Percentiles rank a stretch among this genome's conserved stretches.
Conservation (phyloP, 2,113 vertebrate species). For the Caloenas nicobarica region DNA sequence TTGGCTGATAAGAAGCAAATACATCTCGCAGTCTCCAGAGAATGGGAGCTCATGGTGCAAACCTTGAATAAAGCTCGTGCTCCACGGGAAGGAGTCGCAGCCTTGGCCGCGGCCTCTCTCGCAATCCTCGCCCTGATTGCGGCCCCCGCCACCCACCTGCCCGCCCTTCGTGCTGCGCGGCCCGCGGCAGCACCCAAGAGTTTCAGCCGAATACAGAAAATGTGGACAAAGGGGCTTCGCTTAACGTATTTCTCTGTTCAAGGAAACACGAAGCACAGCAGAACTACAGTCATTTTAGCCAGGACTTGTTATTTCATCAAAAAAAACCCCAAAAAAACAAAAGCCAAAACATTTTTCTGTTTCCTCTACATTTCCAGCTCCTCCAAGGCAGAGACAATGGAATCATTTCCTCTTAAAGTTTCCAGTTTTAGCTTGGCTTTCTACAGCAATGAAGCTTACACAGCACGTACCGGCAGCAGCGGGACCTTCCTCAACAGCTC, state of each 20-base stretch:
- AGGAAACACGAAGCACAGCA: background rate
- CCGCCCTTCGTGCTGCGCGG: too few relatives aligned
- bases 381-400: background rate
- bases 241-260: background rate
- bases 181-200: background rate
- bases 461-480: background rate
- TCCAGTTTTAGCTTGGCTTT: background rate
- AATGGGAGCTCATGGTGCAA: background rate
- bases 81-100: too few relatives aligned
- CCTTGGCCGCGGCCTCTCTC: too few relatives aligned
- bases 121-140: too few relatives aligned
- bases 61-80: too few relatives aligned
- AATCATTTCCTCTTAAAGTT: background rate
- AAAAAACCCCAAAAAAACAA: too few relatives aligned
- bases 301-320: background rate
- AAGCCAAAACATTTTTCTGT: background rate
- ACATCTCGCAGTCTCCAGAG: background rate
- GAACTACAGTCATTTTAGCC: background rate
- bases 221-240: background rate
- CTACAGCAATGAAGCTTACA: background rate
- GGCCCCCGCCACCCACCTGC: too few relatives aligned
- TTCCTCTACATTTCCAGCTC: background rate
- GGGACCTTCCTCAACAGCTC: background rate
- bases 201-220: accelerated
- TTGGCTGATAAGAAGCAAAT: background rate